A percentile compares a stretch with the other conserved stretches of the same genome.
These are phyloP conservation scores for Calameuta filiformis DNA, from an alignment of 2,888 invertebrate genomes.

Conservation along the genomic window DNA sequence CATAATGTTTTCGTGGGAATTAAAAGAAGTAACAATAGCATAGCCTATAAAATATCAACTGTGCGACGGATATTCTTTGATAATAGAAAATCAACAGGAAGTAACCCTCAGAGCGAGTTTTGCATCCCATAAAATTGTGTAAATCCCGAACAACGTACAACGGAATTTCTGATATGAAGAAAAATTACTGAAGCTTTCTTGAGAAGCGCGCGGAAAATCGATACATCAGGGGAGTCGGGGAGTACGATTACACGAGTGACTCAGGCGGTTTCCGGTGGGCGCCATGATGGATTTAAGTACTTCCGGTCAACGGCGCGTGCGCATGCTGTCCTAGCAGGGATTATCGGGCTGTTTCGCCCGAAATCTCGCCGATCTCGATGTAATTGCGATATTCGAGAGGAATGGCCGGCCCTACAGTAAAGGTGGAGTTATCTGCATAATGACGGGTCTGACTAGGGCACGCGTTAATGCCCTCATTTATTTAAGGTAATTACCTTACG, in stretches of 20 bases:
- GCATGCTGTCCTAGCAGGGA: slow-evolving; percentile 42
- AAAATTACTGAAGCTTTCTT: not conserved
- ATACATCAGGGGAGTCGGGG: slow-evolving; percentile 44
- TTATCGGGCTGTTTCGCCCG: slow-evolving; percentile 33
- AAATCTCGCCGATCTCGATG: slow-evolving; percentile 26
- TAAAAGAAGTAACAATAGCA: not conserved
- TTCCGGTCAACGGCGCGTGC: slow-evolving; percentile 58
- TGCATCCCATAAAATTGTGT: not conserved
- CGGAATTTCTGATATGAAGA: not conserved
- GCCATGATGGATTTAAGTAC: slow-evolving; percentile 62
- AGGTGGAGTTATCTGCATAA: slow-evolving; percentile 38
- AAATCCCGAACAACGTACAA: not conserved
- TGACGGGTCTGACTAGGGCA: slow-evolving; percentile 39
- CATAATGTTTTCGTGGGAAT: not conserved
- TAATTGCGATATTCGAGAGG: slow-evolving; percentile 25
- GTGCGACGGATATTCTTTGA: not conserved
- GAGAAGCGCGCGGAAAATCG: slow-evolving; percentile 36
- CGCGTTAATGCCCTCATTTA: slow-evolving; percentile 38
- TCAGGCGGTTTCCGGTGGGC: slow-evolving; percentile 60
- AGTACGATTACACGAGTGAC: slow-evolving; percentile 59
- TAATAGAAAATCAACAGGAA: not conserved
- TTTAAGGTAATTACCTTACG: slow-evolving; percentile 37
- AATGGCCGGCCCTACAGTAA: not conserved
- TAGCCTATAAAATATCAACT: not conserved
- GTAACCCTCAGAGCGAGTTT: not conserved